A percentile compares a stretch with the other conserved stretches of the same genome.
Conservation (phyloP, 2,888 invertebrate species). For the Norana najaformis region DNA sequence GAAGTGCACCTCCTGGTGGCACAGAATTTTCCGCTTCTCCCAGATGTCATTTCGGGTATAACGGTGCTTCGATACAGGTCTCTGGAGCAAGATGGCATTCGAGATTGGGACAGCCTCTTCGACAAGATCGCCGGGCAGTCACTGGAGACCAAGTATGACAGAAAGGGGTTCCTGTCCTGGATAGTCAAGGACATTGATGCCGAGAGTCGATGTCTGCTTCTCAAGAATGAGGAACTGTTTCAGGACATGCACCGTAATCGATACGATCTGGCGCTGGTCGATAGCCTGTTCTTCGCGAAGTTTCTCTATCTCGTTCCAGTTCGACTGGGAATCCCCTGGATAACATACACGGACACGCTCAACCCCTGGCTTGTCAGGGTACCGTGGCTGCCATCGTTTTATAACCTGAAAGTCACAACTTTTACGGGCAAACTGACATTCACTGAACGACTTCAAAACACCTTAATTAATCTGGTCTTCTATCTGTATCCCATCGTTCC, state of each 20-base stretch:
- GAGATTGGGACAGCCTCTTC: too few relatives aligned
- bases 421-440: conserved; percentile 5
- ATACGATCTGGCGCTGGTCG: conserved; percentile 32
- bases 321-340: conserved; percentile 28
- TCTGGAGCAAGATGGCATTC: too few relatives aligned
- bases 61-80: too few relatives aligned
- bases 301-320: conserved; percentile 25
- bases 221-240: too few relatives aligned
- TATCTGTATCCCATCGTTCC: not conserved
- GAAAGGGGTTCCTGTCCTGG: too few relatives aligned
- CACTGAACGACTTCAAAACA: conserved; percentile 17
- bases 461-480: not conserved
- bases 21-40: not conserved
- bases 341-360: conserved; percentile 27
- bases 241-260: too few relatives aligned
- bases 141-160: too few relatives aligned
- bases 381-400: conserved; percentile 34
- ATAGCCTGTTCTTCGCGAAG: conserved; percentile 1
- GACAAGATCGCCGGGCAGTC: too few relatives aligned
- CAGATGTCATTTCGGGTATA: not conserved
- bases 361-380: conserved; percentile 27
- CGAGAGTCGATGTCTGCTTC: too few relatives aligned
- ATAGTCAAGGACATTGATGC: too few relatives aligned
- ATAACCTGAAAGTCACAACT: not conserved
- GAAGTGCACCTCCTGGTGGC: not conserved